Evolutionary conservation across 2,888 invertebrate species (phyloP).

Genomic region (Odontocerum albicorne): DNA sequence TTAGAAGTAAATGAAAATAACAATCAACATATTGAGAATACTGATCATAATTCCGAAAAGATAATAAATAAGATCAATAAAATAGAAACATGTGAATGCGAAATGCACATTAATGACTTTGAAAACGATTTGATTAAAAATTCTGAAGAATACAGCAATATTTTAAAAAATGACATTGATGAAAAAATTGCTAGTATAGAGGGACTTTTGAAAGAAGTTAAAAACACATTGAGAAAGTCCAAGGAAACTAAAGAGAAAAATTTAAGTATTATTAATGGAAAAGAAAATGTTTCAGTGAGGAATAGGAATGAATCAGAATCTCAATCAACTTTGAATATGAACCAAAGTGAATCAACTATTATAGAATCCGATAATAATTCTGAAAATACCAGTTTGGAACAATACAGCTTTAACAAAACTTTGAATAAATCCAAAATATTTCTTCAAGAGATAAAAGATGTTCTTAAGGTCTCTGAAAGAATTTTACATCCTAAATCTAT

Average conservation of each 20-base stretch:
- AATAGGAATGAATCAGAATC: neutral
- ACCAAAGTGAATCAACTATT: constrained; percentile 18
- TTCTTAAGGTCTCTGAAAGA: constrained; percentile 47
- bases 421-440: constrained; percentile 51
- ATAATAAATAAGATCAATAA: neutral
- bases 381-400: too few relatives aligned
- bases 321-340: constrained; percentile 4
- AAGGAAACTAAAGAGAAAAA: constrained; percentile 49
- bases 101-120: constrained; percentile 32
- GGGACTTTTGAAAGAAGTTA: constrained; percentile 52
- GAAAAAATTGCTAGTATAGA: constrained; percentile 56
- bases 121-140: constrained; percentile 45
- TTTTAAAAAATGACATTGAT: constrained; percentile 52
- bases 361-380: constrained; percentile 29
- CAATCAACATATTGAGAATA: neutral
- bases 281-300: constrained; percentile 7
- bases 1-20: neutral
- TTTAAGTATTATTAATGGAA: constrained; percentile 18
- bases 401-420: constrained; percentile 38
- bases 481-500: constrained; percentile 46
- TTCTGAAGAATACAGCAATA: constrained; percentile 44
- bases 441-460: constrained; percentile 50
- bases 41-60: neutral
- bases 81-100: too few relatives aligned
- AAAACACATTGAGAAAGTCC: constrained; percentile 51